Conservation (phyloP, 2,888 invertebrate genomes). For the Drosophila kokeensis region DNA sequence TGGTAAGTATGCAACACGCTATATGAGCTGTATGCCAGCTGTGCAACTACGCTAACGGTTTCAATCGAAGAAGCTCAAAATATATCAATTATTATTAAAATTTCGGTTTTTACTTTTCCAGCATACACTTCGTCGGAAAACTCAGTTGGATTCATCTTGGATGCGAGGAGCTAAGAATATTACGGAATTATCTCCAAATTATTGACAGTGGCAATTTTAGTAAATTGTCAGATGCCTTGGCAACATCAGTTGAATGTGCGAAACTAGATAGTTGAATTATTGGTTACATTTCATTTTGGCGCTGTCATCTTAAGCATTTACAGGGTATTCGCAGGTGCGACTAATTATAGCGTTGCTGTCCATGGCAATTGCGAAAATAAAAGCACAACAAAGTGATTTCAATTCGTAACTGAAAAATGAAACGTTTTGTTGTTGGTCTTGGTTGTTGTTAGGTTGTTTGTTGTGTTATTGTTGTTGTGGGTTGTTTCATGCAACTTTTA, state of each 20-base stretch:
- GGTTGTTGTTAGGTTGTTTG: conserved; percentile 30
- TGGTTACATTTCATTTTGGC: not conserved
- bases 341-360: conserved; percentile 15
- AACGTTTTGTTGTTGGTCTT: conserved; percentile 57
- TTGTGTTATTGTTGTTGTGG: conserved; percentile 35
- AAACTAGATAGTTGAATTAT: not conserved
- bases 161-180: not conserved
- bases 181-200: not conserved
- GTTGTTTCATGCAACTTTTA: conserved; percentile 75
- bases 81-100: not conserved
- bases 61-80: conserved; percentile 3
- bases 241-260: not conserved
- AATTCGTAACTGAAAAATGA: conserved; percentile 71
- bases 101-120: not conserved
- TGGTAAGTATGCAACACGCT: conserved; percentile 48
- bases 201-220: not conserved
- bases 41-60: conserved; percentile 15
- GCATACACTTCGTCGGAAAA: not conserved
- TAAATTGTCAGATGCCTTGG: not conserved
- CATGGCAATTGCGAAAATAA: conserved; percentile 57
- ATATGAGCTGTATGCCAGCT: conserved; percentile 46
- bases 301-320: not conserved
- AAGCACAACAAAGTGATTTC: conserved; percentile 59
- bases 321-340: conserved; percentile 21
- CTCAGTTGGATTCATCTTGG: not conserved